phyloP scores from a whole-genome alignment of 2,113 vertebrate genomes.

The Bettongia penicillata region DNA sequence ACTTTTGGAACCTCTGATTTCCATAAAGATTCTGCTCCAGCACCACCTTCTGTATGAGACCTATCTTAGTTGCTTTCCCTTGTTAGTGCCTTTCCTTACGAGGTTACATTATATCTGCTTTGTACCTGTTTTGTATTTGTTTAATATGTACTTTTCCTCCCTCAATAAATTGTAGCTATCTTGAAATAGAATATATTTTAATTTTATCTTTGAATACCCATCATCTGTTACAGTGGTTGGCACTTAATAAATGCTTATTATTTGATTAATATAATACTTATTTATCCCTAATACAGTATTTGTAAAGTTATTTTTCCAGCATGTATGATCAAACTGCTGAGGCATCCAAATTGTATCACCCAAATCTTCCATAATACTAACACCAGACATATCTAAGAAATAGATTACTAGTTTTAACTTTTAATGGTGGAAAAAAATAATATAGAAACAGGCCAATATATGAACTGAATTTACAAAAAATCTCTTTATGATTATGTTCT shows the following conservation, averaged over 20 bases:
- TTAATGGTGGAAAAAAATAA: background rate
- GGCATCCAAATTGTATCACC: background rate
- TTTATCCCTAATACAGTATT: too few species aligned
- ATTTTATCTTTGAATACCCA: background rate
- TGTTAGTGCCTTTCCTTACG: background rate
- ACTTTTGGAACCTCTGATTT: background rate
- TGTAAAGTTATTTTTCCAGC: background rate
- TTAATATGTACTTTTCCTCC: background rate
- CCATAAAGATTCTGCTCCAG: background rate
- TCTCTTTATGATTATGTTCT: background rate
- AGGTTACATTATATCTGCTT: background rate
- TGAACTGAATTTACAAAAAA: background rate
- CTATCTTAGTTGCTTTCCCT: background rate
- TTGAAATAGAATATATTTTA: constrained; percentile 4
- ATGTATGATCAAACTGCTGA: background rate
- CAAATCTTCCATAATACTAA: background rate
- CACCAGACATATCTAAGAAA: background rate
- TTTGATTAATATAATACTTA: constrained; percentile 25
- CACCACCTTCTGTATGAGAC: background rate
- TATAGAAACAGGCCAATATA: background rate
- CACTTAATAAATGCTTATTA: constrained; percentile 25
- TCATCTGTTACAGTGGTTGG: background rate
- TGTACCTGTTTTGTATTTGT: constrained; percentile 7
- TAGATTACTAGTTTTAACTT: background rate
- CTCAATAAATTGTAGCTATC: background rate